Base-by-base conservation (phyloP, 2,113 vertebrate genomes). In the Taxidea taxus region DNA sequence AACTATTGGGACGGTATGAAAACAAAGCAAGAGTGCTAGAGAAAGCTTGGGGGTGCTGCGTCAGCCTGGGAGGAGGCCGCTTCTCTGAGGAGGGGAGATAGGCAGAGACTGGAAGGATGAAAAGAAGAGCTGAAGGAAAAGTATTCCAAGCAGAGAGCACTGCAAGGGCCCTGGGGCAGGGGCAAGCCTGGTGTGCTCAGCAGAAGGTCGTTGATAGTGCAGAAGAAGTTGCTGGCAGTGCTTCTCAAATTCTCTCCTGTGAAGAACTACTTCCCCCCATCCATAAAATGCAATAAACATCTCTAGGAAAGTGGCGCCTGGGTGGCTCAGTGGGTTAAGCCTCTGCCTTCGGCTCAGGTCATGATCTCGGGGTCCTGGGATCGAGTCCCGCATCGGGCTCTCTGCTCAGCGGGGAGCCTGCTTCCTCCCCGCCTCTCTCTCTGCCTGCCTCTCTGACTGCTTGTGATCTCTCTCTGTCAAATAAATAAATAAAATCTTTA, bases 361-460 rank as follows among this genome's bases (percentile, higher is more conserved):
- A 54, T 54, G 16, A 18, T 6, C 16, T 18, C 16, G 6, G 51
- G 51, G 51, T 54, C 51, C 16, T 54, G 51, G 16, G 51, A 54
- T 54, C 1, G 16, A 54, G 51, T 16, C 51, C 51, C 16, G 6
- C 51, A 54, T 18, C 5, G 16, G 51, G 51, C 5, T 54, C 16
- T 54, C 51, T 54, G 51, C 51, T 18, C 4, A 6, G 51, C 15
- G 4, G 51, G 51, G 51, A 51, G 51, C 14, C 15, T 54, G 51
- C 51, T 54, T 54, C 51, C 16, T 5, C 15, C 16, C 4, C 4
- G 0, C 14, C 5, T 4, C 16, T n/a, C n/a, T n/a, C 15, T 1
- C 49, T 1, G 16, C 15, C 16, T 54, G 16, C 51, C 51, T 54
- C 51, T 54, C 51, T 54, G 51, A 15, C 51, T 18, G 18, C 16